These are phyloP conservation scores for Imbricaverruca yamaguchii DNA, from an alignment of 2,888 invertebrate species.

Conservation along the genomic window DNA sequence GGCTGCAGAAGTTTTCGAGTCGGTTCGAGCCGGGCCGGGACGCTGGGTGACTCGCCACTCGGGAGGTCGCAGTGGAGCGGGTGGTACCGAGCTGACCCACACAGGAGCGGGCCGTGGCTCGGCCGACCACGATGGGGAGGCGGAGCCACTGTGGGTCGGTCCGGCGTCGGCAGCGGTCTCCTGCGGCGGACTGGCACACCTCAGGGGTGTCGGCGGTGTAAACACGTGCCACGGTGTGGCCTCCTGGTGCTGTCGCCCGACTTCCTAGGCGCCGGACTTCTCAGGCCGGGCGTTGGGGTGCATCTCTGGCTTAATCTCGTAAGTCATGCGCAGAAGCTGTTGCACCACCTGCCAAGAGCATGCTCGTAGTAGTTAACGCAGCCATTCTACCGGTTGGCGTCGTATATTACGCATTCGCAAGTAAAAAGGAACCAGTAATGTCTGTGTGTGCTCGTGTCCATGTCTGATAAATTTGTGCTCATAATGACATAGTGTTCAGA, in stretches of 20 bases:
- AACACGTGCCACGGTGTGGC: background rate
- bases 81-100: too few relatives aligned
- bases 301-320: conserved; percentile 17
- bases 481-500: too few relatives aligned
- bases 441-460: too few relatives aligned
- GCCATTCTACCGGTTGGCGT: too few relatives aligned
- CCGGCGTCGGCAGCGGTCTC: background rate
- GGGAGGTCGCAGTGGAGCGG: too few relatives aligned
- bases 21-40: too few relatives aligned
- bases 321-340: background rate
- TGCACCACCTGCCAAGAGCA: conserved; percentile 4
- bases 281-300: conserved; percentile 3
- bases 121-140: background rate
- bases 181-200: background rate
- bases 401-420: too few relatives aligned
- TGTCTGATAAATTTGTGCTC: too few relatives aligned
- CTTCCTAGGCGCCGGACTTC: background rate
- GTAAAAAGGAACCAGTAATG: too few relatives aligned
- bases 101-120: background rate
- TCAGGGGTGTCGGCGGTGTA: background rate
- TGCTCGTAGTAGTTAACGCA: too few relatives aligned
- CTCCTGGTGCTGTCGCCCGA: background rate
- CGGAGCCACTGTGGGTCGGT: background rate
- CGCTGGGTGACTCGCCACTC: too few relatives aligned
- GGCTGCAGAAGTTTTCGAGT: too few relatives aligned